Percentiles rank a stretch among this genome's conserved stretches.
Conservation (phyloP, 2,113 vertebrate genomes). For the Tylochromis polylepis region DNA sequence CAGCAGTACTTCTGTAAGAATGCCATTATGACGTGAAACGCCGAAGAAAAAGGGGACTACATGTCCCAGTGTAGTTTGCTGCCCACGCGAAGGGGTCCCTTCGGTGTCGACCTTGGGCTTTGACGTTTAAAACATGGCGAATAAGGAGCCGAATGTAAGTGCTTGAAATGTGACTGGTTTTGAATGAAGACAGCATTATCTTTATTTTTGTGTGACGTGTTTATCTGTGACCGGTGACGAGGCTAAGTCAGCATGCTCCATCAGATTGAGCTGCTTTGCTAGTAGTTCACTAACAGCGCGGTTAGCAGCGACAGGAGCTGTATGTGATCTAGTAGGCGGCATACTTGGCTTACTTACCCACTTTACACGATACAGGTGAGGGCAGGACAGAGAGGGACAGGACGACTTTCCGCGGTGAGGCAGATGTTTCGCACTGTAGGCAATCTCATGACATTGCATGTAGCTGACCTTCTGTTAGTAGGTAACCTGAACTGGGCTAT, state of each 20-base stretch:
- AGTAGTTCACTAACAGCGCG: not conserved
- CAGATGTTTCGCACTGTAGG: not conserved
- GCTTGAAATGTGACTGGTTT: not conserved
- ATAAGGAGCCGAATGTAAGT: constrained; percentile 69
- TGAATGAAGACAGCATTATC: not conserved
- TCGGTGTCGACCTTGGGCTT: constrained; percentile 55
- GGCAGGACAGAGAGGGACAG: not conserved
- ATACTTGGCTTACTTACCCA: too few species aligned
- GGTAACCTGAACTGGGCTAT: not conserved
- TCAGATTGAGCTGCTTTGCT: not conserved
- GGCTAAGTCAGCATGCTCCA: not conserved
- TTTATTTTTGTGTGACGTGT: not conserved
- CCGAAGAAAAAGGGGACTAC: constrained; percentile 10
- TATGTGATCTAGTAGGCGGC: not conserved
- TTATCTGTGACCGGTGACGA: not conserved
- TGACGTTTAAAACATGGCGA: constrained; percentile 60
- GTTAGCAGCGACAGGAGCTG: not conserved
- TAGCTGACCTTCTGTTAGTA: not conserved
- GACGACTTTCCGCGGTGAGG: not conserved
- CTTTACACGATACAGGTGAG: not conserved
- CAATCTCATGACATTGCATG: not conserved
- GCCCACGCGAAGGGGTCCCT: not conserved
- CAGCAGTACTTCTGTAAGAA: not conserved
- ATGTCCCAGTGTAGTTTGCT: constrained; percentile 36
- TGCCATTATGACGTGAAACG: not conserved